phyloP scores from a whole-genome alignment of 2,888 invertebrate genomes.

The Linyphia triangularis region DNA sequence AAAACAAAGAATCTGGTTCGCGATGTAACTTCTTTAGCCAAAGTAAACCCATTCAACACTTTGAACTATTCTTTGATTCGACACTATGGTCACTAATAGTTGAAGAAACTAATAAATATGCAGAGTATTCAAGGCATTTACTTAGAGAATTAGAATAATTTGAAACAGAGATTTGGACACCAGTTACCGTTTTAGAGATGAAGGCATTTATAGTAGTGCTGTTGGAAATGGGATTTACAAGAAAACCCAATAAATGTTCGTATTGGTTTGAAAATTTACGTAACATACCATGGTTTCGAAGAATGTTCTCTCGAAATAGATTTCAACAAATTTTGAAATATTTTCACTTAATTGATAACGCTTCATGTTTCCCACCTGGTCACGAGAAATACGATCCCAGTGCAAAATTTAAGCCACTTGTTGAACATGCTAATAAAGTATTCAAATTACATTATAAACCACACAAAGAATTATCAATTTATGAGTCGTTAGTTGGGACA shows the following conservation, averaged over 20 bases:
- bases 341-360: not conserved
- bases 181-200: too few species aligned
- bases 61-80: too few species aligned
- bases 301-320: not conserved
- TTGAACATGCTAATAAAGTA: not conserved
- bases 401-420: not conserved
- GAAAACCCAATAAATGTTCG: not conserved
- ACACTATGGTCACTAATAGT: slow-evolving; percentile 9
- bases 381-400: not conserved
- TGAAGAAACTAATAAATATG: slow-evolving; percentile 2
- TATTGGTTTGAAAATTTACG: not conserved
- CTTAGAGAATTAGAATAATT: not conserved
- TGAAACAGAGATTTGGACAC: not conserved
- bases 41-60: too few species aligned
- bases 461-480: not conserved
- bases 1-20: too few species aligned
- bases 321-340: not conserved
- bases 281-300: not conserved
- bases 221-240: too few species aligned
- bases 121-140: slow-evolving; percentile 1
- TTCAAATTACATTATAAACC: not conserved
- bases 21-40: too few species aligned
- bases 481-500: not conserved
- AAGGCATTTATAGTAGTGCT: too few species aligned
- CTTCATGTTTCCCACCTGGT: not conserved